These are phyloP conservation scores for Adelges cooleyi DNA, from an alignment of 1,140 invertebrate genomes.

Conservation along the genomic window DNA sequence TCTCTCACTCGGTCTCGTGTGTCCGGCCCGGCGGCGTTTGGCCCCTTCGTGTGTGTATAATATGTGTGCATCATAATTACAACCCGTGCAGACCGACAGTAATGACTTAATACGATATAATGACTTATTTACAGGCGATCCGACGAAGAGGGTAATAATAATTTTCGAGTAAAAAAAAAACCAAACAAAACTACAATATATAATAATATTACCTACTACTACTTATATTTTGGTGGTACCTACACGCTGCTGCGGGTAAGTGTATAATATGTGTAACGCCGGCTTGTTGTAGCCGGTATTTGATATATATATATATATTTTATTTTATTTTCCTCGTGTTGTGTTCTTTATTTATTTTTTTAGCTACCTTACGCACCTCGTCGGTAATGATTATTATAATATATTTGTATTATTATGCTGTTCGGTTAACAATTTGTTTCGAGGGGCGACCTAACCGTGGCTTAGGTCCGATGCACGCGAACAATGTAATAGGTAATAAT, in stretches of 20 bases:
- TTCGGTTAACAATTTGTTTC: slow-evolving; percentile 7
- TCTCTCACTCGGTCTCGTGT: background rate
- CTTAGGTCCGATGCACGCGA: too few relatives aligned
- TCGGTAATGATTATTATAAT: too few relatives aligned
- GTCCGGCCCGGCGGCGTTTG: background rate
- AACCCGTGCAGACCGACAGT: slow-evolving; percentile 21
- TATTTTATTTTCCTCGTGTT: too few relatives aligned
- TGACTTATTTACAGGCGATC: slow-evolving; percentile 29
- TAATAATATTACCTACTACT: background rate
- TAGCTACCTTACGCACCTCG: slow-evolving; percentile 3
- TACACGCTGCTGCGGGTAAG: background rate
- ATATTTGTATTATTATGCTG: background rate
- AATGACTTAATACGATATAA: slow-evolving; percentile 28
- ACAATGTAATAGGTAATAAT: too few relatives aligned
- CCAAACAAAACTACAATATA: background rate
- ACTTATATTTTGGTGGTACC: background rate
- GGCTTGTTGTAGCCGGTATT: slow-evolving; percentile 8
- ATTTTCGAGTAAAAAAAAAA: background rate
- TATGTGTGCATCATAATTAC: slow-evolving; percentile 23
- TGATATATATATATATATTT: too few relatives aligned
- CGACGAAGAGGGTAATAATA: slow-evolving; percentile 12
- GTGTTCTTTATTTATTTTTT: too few relatives aligned
- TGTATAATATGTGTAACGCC: too few relatives aligned
- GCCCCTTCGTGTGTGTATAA: slow-evolving; percentile 3
- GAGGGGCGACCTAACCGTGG: background rate